A percentile compares a stretch with the other conserved stretches of the same genome.
These are phyloP conservation scores for human DNA, from an alignment of 2,113 vertebrate species.

Conservation along the genomic window DNA sequence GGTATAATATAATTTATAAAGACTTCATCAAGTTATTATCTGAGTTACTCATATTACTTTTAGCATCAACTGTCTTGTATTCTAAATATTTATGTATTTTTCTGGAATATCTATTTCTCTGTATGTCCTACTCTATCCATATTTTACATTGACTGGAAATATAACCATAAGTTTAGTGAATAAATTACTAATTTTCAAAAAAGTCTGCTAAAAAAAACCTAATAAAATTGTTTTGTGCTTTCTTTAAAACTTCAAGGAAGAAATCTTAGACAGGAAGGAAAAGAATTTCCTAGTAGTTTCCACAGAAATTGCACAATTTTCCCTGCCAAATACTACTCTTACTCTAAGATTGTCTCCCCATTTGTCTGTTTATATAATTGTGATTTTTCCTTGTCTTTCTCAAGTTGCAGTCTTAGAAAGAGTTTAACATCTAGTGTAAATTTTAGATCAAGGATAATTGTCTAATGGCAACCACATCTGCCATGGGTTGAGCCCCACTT, in stretches of 20 bases:
- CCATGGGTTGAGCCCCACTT: rapidly evolving
- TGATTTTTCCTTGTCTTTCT: not conserved
- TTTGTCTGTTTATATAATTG: not conserved
- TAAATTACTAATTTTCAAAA: not conserved
- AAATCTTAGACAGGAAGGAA: not conserved
- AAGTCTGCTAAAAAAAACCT: not conserved
- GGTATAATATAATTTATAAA: constrained; percentile 13
- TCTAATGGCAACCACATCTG: not conserved
- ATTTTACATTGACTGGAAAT: not conserved
- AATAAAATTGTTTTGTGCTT: not conserved
- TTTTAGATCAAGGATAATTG: not conserved
- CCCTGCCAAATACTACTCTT: not conserved
- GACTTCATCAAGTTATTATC: not conserved
- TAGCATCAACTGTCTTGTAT: not conserved
- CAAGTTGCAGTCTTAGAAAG: not conserved
- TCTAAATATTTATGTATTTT: constrained; percentile 11
- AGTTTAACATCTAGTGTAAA: not conserved
- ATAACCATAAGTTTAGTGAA: constrained; percentile 13
- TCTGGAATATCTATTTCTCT: not conserved
- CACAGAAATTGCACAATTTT: not conserved
- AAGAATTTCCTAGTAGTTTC: not conserved
- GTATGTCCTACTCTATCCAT: not conserved
- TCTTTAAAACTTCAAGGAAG: not conserved
- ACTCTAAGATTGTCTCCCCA: not conserved
- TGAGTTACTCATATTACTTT: not conserved